phyloP scores from a whole-genome alignment of 1,140 invertebrate genomes.

The Drosophila takahashii region DNA sequence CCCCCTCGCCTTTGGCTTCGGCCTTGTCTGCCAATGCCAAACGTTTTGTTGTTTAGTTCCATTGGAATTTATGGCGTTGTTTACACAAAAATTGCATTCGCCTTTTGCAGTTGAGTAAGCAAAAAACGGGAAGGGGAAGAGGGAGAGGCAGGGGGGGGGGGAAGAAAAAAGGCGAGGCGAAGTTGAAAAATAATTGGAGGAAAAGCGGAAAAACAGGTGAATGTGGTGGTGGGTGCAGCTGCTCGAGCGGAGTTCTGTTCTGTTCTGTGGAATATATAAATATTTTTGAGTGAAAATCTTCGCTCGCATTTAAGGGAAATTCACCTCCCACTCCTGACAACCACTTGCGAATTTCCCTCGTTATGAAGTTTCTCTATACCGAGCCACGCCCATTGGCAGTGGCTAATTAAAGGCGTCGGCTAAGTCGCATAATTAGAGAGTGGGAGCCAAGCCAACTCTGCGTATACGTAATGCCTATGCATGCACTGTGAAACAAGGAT shows the following conservation, averaged over 20 bases:
- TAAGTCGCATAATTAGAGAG: slow-evolving; percentile 32
- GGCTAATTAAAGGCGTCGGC: slow-evolving; percentile 38
- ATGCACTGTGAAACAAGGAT: no score
- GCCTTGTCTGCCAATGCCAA: slow-evolving; percentile 65
- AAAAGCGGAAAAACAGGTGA: slow-evolving; percentile 26
- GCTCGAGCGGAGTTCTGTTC: slow-evolving; percentile 10
- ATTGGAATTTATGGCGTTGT: slow-evolving; percentile 82
- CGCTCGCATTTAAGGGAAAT: neutral
- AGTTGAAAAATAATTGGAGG: slow-evolving; percentile 14
- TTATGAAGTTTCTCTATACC: neutral
- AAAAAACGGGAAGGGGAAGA: slow-evolving; percentile 27
- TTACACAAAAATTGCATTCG: slow-evolving; percentile 82
- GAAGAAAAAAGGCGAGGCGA: slow-evolving; percentile 1
- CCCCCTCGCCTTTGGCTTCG: slow-evolving; percentile 25
- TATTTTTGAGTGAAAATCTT: slow-evolving; percentile 14
- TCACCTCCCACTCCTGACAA: neutral
- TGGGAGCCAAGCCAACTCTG: slow-evolving; percentile 2
- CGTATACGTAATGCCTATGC: slow-evolving; percentile 15
- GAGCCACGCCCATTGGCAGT: slow-evolving; percentile 12
- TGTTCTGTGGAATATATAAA: slow-evolving; percentile 24
- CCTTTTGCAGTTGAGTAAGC: slow-evolving; percentile 80
- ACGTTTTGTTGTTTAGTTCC: slow-evolving; percentile 78
- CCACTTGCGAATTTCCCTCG: slow-evolving; percentile 5
- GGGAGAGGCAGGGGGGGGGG: neutral
- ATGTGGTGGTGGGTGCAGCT: slow-evolving; percentile 16